These are phyloP conservation scores for Cyprinodon brontotheroides DNA, from an alignment of 2,113 vertebrate species.

Conservation along the genomic window DNA sequence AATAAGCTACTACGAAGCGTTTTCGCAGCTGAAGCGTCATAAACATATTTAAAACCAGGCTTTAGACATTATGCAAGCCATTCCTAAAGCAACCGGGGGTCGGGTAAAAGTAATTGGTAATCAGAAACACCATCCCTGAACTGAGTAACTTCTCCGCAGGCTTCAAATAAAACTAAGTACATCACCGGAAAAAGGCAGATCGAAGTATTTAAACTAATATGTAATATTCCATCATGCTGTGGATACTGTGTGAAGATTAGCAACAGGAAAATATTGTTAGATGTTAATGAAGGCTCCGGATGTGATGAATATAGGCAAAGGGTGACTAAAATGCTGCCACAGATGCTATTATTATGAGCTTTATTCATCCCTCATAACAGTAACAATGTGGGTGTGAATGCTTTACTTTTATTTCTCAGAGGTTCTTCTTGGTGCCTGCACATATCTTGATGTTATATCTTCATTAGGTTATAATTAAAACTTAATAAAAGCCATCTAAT, in stretches of 20 bases:
- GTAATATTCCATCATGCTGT: not conserved
- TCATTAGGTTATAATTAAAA: constrained; percentile 35
- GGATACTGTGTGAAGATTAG: not conserved
- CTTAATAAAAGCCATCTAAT: constrained; percentile 13
- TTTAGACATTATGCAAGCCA: too few relatives aligned
- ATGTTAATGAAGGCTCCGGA: not conserved
- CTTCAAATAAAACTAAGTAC: too few relatives aligned
- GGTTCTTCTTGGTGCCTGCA: not conserved
- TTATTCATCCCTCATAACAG: not conserved
- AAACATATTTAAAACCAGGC: too few relatives aligned
- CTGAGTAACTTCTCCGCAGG: too few relatives aligned
- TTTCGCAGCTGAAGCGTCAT: too few relatives aligned
- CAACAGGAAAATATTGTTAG: not conserved
- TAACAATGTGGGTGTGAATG: constrained; percentile 1
- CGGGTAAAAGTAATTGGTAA: too few relatives aligned
- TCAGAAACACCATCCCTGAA: too few relatives aligned
- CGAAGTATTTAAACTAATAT: constrained; percentile 23
- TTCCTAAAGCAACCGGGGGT: too few relatives aligned
- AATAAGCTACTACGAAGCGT: too few relatives aligned
- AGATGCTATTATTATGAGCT: not conserved
- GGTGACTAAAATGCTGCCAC: not conserved
- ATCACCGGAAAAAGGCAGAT: not conserved
- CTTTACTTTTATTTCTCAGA: not conserved
- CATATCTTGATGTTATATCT: not conserved
- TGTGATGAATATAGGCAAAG: constrained; percentile 2